Evolutionary conservation across 2,888 invertebrate species (phyloP).

Genomic region (Lithophane socia): DNA sequence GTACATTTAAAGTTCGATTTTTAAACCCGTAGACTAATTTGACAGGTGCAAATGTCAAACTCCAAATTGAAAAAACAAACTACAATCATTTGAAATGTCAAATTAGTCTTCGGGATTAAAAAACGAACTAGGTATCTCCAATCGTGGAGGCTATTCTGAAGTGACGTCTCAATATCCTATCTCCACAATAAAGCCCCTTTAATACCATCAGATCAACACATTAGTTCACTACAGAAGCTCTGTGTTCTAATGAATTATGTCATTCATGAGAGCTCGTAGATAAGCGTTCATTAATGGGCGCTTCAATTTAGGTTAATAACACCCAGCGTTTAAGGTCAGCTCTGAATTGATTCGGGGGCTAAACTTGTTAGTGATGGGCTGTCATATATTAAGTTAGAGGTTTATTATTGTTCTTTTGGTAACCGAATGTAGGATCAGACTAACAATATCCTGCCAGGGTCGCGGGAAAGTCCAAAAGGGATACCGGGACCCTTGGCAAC

Average conservation of each 20-base stretch:
- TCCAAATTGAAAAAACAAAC: too few relatives aligned
- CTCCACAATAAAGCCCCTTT: conserved; percentile 36
- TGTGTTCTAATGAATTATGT: conserved; percentile 63
- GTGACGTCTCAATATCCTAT: conserved; percentile 4
- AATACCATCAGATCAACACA: conserved; percentile 34
- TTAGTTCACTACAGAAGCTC: conserved; percentile 34
- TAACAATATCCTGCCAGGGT: too few relatives aligned
- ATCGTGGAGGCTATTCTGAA: neutral
- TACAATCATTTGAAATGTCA: too few relatives aligned
- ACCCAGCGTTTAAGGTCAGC: conserved; percentile 52
- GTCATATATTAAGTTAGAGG: neutral
- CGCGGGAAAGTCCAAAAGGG: too few relatives aligned
- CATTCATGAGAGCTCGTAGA: conserved; percentile 56
- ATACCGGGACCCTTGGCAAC: too few relatives aligned
- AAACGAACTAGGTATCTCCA: neutral
- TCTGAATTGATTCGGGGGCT: conserved; percentile 59
- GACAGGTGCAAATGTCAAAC: too few relatives aligned
- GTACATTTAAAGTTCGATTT: neutral
- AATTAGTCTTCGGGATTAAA: too few relatives aligned
- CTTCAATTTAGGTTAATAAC: conserved; percentile 68
- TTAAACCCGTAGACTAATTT: too few relatives aligned
- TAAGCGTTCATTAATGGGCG: conserved; percentile 63
- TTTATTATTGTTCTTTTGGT: neutral
- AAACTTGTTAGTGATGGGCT: conserved; percentile 35
- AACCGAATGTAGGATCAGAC: neutral